phyloP scores from a whole-genome alignment of 92 coral and sea anemone genomes.

The Phenganax stokvisi region DNA sequence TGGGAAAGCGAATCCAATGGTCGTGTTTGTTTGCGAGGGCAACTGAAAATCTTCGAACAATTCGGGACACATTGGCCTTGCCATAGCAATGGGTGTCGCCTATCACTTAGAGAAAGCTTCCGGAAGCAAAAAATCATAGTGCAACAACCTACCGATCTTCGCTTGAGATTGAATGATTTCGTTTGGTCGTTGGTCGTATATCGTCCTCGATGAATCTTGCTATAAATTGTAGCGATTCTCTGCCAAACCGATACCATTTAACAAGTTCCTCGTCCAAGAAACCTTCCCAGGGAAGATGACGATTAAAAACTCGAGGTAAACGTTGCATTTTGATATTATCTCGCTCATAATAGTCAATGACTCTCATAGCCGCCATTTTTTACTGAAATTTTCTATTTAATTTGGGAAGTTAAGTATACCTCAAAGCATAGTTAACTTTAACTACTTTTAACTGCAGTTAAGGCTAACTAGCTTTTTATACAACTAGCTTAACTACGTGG shows the following conservation, averaged over 20 bases:
- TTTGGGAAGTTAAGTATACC: too few relatives aligned
- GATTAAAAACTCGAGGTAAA: too few relatives aligned
- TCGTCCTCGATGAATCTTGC: conserved; percentile 14
- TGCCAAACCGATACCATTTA: neutral
- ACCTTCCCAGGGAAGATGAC: too few relatives aligned
- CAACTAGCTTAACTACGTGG: too few relatives aligned
- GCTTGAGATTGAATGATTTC: neutral
- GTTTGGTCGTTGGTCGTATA: neutral
- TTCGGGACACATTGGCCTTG: neutral
- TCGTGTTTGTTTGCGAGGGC: conserved; percentile 17
- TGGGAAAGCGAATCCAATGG: neutral
- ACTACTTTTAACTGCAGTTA: too few relatives aligned
- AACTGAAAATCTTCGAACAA: neutral
- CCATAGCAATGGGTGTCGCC: neutral
- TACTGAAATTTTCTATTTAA: too few relatives aligned
- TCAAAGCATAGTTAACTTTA: too few relatives aligned
- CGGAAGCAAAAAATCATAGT: neutral
- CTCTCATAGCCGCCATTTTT: too few relatives aligned
- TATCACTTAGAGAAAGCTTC: conserved; percentile 11
- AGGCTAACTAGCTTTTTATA: too few relatives aligned
- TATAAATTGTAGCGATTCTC: neutral
- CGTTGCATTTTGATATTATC: too few relatives aligned
- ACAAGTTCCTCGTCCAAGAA: too few relatives aligned
- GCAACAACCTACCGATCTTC: neutral
- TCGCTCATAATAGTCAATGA: too few relatives aligned